Percentiles rank a stretch among this genome's conserved stretches.
Conservation (phyloP, 2,113 vertebrate species). For the Chionomys nivalis region DNA sequence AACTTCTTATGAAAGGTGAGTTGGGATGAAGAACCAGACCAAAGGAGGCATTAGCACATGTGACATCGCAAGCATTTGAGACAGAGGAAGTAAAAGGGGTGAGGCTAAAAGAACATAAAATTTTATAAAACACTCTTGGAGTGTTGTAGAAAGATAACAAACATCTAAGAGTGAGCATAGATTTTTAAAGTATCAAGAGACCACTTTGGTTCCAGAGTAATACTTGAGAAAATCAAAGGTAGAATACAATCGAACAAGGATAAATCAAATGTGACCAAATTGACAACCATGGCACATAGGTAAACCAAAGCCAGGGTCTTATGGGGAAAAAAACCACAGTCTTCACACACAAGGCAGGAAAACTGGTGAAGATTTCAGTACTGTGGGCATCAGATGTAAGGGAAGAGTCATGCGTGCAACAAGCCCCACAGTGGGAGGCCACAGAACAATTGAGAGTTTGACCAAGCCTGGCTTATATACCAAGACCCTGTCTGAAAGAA, state of each 20-base stretch:
- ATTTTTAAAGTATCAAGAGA: background rate
- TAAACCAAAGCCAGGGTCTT: background rate
- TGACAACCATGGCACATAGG: background rate
- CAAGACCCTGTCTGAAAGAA: background rate
- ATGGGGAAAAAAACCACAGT: background rate
- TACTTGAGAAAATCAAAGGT: background rate
- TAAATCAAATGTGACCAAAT: conserved; percentile 1
- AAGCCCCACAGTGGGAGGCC: background rate
- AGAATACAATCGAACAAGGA: background rate
- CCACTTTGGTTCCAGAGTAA: background rate
- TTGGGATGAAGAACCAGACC: background rate
- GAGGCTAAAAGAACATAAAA: background rate
- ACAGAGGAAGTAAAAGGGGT: background rate
- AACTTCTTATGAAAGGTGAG: background rate
- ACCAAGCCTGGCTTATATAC: background rate
- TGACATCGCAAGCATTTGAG: background rate
- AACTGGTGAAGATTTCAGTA: background rate
- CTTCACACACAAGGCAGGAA: background rate
- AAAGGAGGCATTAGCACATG: background rate
- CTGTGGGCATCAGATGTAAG: background rate
- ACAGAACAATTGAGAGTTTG: background rate
- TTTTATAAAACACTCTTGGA: background rate
- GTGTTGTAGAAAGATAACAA: background rate
- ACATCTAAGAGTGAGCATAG: background rate
- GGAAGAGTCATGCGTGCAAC: background rate